These are phyloP conservation scores for Orthosia incerta DNA, from an alignment of 2,888 invertebrate species.

Conservation along the genomic window DNA sequence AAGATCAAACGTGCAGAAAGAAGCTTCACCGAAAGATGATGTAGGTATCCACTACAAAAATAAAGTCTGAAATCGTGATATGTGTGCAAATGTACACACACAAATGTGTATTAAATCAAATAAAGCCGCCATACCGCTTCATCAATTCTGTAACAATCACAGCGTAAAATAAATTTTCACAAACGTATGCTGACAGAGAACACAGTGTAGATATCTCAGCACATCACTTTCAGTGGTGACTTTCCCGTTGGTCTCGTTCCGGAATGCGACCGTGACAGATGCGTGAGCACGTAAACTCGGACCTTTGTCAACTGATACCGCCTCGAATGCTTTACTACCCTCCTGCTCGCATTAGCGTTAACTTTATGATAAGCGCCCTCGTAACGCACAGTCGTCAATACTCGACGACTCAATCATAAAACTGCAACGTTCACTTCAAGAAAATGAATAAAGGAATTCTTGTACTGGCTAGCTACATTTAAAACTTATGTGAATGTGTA, in stretches of 20 bases:
- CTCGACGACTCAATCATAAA: conserved; percentile 61
- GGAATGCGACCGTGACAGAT: conserved; percentile 45
- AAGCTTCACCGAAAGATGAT: neutral
- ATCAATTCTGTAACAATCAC: neutral
- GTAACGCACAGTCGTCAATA: conserved; percentile 69
- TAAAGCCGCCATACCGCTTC: neutral
- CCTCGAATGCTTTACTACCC: conserved; percentile 70
- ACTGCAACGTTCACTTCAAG: conserved; percentile 48
- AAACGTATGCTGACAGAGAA: conserved; percentile 12
- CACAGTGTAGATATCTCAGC: conserved; percentile 25
- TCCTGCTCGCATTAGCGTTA: conserved; percentile 67
- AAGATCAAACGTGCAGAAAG: neutral
- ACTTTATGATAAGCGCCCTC: conserved; percentile 74
- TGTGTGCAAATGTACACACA: too few species aligned
- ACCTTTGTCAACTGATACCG: conserved; percentile 65
- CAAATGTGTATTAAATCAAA: neutral
- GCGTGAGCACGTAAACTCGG: conserved; percentile 64
- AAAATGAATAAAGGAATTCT: conserved; percentile 65
- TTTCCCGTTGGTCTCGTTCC: conserved; percentile 59
- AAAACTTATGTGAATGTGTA: conserved; percentile 67
- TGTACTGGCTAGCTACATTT: conserved; percentile 62
- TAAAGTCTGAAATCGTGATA: too few species aligned
- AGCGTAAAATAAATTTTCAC: conserved; percentile 4
- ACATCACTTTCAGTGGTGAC: conserved; percentile 46
- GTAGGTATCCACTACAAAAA: too few species aligned